Evolutionary conservation across 2,888 invertebrate genomes (phyloP).

Genomic region (Sinhomidia bicolor): DNA sequence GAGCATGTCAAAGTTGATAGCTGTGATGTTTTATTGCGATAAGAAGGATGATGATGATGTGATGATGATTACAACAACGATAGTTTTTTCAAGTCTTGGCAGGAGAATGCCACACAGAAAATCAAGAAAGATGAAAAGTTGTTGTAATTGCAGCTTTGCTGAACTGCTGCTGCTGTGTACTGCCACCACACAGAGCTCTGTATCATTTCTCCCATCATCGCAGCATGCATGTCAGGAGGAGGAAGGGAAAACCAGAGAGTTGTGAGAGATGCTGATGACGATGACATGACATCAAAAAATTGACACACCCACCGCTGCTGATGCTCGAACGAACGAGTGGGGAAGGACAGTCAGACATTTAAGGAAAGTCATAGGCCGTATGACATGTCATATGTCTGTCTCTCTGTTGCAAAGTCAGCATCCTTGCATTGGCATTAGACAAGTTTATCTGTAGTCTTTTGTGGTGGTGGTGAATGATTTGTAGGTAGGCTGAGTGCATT

Average conservation of each 20-base stretch:
- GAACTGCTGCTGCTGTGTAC: constrained; percentile 9
- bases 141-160: constrained; percentile 36
- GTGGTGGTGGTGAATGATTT: background rate
- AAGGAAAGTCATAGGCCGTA: constrained; percentile 38
- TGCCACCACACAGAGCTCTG: constrained; percentile 39
- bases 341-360: constrained; percentile 27
- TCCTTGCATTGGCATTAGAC: constrained; percentile 12
- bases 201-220: constrained; percentile 37
- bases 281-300: constrained; percentile 77
- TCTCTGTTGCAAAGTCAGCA: background rate
- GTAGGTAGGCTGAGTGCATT: background rate
- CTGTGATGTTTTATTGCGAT: constrained; percentile 32
- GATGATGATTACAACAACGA: constrained; percentile 45
- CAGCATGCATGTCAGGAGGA: constrained; percentile 44
- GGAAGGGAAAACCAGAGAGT: constrained; percentile 55
- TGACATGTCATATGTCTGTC: constrained; percentile 46
- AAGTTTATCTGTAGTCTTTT: constrained; percentile 23
- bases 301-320: constrained; percentile 75
- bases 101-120: constrained; percentile 52
- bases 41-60: constrained; percentile 34
- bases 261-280: constrained; percentile 65
- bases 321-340: constrained; percentile 37
- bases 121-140: constrained; percentile 39
- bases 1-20: constrained; percentile 24
- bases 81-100: constrained; percentile 40